Conservation (phyloP, 2,888 invertebrate species). For the Drosophila fulvimacula region DNA sequence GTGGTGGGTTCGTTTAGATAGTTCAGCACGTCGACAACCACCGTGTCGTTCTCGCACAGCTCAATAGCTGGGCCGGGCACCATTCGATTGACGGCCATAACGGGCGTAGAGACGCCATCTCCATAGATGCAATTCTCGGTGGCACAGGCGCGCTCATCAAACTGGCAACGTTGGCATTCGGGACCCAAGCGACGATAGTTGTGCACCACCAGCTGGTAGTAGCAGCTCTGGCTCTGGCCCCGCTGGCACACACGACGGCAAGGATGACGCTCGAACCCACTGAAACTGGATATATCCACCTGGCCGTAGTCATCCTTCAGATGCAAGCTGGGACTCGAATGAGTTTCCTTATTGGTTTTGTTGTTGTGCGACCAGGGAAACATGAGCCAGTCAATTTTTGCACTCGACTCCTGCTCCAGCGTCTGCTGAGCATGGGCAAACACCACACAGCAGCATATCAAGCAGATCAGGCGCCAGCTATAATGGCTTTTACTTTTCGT, state of each 20-base stretch:
- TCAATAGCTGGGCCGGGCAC: constrained; percentile 82
- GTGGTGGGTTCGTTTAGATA: constrained; percentile 78
- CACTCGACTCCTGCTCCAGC: background rate
- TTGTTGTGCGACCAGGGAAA: constrained; percentile 53
- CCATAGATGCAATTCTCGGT: constrained; percentile 79
- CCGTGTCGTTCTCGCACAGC: constrained; percentile 81
- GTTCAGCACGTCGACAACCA: constrained; percentile 82
- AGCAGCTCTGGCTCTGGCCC: constrained; percentile 76
- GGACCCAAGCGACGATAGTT: constrained; percentile 80
- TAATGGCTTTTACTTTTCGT: constrained; percentile 56
- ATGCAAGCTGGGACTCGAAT: constrained; percentile 4
- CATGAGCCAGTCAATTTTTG: constrained; percentile 52
- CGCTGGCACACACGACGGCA: constrained; percentile 80
- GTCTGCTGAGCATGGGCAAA: background rate
- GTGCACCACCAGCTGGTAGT: constrained; percentile 81
- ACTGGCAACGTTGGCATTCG: constrained; percentile 77
- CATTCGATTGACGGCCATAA: constrained; percentile 82
- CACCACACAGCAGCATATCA: constrained; percentile 9
- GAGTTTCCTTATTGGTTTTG: constrained; percentile 44
- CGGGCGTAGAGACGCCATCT: constrained; percentile 77
- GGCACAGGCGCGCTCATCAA: constrained; percentile 73
- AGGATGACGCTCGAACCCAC: constrained; percentile 76
- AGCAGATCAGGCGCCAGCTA: constrained; percentile 7
- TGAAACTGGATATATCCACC: constrained; percentile 57
- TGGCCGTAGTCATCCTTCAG: constrained; percentile 57